Evolutionary conservation across 2,113 vertebrate genomes (phyloP), one percentile per base, ranked within the genome.

Genomic region (Verasper variegatus): DNA sequence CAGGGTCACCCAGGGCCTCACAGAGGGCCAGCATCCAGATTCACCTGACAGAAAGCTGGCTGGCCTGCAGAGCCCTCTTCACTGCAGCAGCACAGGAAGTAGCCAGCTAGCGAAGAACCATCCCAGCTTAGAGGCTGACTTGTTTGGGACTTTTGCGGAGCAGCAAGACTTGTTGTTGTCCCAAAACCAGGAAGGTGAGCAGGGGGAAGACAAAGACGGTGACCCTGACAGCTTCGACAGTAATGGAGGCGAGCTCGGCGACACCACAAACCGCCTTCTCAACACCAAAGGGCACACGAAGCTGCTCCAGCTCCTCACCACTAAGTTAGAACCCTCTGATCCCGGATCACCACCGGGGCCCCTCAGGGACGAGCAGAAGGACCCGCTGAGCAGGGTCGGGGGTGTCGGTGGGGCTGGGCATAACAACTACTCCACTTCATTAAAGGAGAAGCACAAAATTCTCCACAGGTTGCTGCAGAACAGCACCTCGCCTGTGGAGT

Each of bases 401-500:
- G 76, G 65, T 0, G 66, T 92, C 85, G 40, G 95, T 82, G 1
- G 95, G 82, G 75, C 64, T 0, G 80, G 86, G 7, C 86, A 64
- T 1, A 79, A 83, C 76, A 87, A 68, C 81, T 91, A 93, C 63
- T 86, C 91, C 63, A 95, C 96, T 76, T 99, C 97, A 0, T 93
- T 99, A 87, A 99, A 98, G 94, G 97, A 99, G 94, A 99, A 98
- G 92, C 97, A 99, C 95, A 99, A 99, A 92, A 99, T 99, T 88
- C 97, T 99, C 93, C 98, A 99, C 94, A 95, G 96, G 93, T 92
- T 99, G 80, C 95, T 99, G 76, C 97, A 99, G 95, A 97, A 97
- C 94, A 97, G 97, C 92, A 95, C 96, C 64, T 98, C 97, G 24
- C 97, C 97, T 2, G 96, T 98, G 92, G 98, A 99, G 86, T 81